Conservation (phyloP, 1,140 invertebrate species). For the Zaprionus davidi region DNA sequence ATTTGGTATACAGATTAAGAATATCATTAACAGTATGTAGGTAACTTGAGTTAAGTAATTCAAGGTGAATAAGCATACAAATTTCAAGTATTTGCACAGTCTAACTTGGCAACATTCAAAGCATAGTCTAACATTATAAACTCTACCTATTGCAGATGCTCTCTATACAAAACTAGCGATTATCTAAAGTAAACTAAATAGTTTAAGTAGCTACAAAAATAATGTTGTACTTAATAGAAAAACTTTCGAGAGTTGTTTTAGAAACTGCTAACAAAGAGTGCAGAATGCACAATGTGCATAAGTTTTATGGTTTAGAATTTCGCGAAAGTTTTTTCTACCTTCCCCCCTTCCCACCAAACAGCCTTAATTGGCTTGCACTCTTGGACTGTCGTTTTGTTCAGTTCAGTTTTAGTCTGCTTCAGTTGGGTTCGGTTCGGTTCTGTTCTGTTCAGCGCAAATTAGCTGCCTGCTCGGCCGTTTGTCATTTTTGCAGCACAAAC, state of each 20-base stretch:
- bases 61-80: not conserved
- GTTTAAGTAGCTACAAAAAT: constrained; percentile 1
- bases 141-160: no score
- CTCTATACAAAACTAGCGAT: not conserved
- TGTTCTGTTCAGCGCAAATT: constrained; percentile 61
- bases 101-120: not conserved
- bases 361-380: not conserved
- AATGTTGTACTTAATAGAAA: not conserved
- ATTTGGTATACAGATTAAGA: no score
- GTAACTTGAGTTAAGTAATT: no score
- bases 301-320: constrained; percentile 5
- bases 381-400: not conserved
- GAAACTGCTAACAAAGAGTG: not conserved
- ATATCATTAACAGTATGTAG: no score
- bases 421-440: constrained; percentile 2
- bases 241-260: not conserved
- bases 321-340: not conserved
- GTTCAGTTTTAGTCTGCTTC: not conserved
- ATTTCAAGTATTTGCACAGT: not conserved
- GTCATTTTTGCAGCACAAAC: constrained; percentile 43
- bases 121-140: no score
- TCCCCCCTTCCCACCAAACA: not conserved
- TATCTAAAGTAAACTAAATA: not conserved
- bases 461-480: constrained; percentile 52
- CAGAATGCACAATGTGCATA: not conserved